Evolutionary conservation across 2,888 invertebrate genomes (phyloP).

Genomic region (Schizotus pectinicornis): DNA sequence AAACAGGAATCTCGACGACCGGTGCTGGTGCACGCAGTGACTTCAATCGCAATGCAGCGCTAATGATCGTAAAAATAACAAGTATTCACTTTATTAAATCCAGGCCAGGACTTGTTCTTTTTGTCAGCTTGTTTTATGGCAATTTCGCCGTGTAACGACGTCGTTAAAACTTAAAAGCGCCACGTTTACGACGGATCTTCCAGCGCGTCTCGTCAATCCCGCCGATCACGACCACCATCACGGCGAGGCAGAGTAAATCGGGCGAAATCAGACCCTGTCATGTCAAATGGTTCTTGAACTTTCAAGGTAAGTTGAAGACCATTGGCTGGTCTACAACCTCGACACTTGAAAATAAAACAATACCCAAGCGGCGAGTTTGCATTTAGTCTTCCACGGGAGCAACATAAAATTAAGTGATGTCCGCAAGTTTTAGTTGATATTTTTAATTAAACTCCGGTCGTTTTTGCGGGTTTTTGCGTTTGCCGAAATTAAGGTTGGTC

Average conservation of each 20-base stretch:
- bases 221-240: too few relatives aligned
- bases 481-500: too few relatives aligned
- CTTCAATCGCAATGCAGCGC: not conserved
- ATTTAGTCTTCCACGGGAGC: conserved; percentile 25
- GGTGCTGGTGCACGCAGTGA: not conserved
- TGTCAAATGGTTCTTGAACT: conserved; percentile 51
- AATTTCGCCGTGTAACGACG: not conserved
- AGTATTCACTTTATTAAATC: conserved; percentile 8
- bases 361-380: conserved; percentile 37
- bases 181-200: not conserved
- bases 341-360: conserved; percentile 48
- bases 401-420: conserved; percentile 20
- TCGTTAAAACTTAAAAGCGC: not conserved
- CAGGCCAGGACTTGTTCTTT: conserved; percentile 4
- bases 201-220: too few relatives aligned
- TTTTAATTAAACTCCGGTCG: conserved; percentile 7
- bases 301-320: conserved; percentile 52
- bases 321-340: conserved; percentile 40
- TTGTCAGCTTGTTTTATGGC: not conserved
- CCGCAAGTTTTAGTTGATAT: conserved; percentile 2
- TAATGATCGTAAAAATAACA: conserved; percentile 18
- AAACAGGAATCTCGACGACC: too few relatives aligned
- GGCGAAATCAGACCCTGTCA: conserved; percentile 26
- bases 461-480: too few relatives aligned
- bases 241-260: conserved; percentile 2